These are phyloP conservation scores for Epinephelus malabaricus DNA, from an alignment of 2,797 vertebrate genomes.

Conservation along the genomic window DNA sequence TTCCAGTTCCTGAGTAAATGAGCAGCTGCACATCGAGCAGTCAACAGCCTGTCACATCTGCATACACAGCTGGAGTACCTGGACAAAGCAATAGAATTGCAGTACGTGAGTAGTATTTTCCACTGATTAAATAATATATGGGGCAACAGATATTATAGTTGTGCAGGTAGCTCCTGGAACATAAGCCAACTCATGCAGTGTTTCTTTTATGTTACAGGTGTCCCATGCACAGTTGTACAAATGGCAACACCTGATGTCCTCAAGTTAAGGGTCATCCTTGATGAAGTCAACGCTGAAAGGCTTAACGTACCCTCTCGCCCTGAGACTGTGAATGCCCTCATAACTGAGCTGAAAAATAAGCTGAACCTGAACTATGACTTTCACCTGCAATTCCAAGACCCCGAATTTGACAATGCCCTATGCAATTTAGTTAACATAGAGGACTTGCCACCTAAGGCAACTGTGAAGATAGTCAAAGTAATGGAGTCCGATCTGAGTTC, in stretches of 20 bases:
- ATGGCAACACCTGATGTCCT: background rate
- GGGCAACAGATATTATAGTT: too few relatives aligned
- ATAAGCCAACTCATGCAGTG: too few relatives aligned
- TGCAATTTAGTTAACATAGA: constrained; percentile 16
- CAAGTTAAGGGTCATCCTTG: constrained; percentile 12
- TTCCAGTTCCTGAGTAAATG: too few relatives aligned
- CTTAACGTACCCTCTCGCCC: constrained; percentile 10
- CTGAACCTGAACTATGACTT: background rate
- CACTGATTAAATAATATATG: too few relatives aligned
- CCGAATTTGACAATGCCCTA: background rate
- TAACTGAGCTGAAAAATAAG: constrained; percentile 13
- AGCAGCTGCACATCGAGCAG: too few relatives aligned
- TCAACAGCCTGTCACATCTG: too few relatives aligned
- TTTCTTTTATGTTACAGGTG: constrained; percentile 10
- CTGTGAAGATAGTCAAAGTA: background rate
- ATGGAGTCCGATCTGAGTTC: constrained; percentile 7
- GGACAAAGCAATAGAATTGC: too few relatives aligned
- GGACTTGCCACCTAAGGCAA: background rate
- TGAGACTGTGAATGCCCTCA: constrained; percentile 32
- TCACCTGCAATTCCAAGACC: constrained; percentile 8
- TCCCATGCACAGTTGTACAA: background rate
- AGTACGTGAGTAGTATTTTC: too few relatives aligned
- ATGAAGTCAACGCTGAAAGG: constrained; percentile 16
- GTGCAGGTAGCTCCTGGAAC: too few relatives aligned
- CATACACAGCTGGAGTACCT: too few relatives aligned